Conservation (phyloP, 2,888 invertebrate species). For the Polymixis flavicincta region DNA sequence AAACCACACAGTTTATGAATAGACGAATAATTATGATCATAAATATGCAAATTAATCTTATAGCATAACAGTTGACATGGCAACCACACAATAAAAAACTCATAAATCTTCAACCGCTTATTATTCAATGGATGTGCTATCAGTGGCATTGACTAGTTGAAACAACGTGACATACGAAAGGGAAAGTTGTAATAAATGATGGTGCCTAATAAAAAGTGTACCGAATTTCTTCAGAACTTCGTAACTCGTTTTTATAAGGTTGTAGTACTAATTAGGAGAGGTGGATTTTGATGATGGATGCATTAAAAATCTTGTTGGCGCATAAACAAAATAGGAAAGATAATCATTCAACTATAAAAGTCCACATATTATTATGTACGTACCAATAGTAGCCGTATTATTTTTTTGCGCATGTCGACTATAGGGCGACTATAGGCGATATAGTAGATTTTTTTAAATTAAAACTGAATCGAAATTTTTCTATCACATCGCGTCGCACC, state of each 20-base stretch:
- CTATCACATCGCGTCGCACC: not conserved
- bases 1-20: not conserved
- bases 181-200: slow-evolving; percentile 52
- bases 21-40: not conserved
- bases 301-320: not conserved
- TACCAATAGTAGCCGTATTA: no score
- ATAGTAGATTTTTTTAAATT: no score
- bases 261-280: slow-evolving; percentile 22
- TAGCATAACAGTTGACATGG: not conserved
- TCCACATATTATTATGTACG: no score
- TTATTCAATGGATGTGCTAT: slow-evolving; percentile 44
- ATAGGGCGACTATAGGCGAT: no score
- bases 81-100: slow-evolving; percentile 8
- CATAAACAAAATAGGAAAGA: no score
- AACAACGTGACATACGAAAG: slow-evolving; percentile 44
- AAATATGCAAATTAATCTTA: not conserved
- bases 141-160: slow-evolving; percentile 52
- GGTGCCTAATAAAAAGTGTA: slow-evolving; percentile 45
- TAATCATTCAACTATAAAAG: no score
- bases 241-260: slow-evolving; percentile 26
- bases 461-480: not conserved
- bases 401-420: no score
- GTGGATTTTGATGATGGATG: slow-evolving; percentile 13
- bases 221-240: slow-evolving; percentile 43
- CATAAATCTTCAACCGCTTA: slow-evolving; percentile 29